These are phyloP conservation scores for Delichon dasypus DNA, from an alignment of 2,797 vertebrate species.

Conservation along the genomic window DNA sequence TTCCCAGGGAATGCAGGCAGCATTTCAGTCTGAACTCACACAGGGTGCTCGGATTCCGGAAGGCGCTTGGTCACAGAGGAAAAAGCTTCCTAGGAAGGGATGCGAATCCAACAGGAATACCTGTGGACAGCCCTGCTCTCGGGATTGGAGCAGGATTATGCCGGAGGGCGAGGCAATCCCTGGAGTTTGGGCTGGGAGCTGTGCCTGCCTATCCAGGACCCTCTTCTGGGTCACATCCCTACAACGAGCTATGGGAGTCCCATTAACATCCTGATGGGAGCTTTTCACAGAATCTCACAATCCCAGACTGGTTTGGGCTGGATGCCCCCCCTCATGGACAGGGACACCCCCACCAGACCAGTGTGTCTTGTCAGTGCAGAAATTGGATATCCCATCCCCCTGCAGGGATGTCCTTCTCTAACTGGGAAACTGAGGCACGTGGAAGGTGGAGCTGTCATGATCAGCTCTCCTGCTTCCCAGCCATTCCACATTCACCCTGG, in stretches of 20 bases:
- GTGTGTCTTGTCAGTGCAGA: neutral
- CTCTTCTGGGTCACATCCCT: rapidly evolving
- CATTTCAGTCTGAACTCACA: neutral
- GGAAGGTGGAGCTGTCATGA: neutral
- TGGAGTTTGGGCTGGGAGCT: neutral
- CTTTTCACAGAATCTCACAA: neutral
- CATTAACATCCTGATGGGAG: neutral
- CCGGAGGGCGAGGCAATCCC: neutral
- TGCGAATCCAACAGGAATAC: too few relatives aligned
- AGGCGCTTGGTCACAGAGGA: neutral
- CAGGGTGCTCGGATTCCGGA: neutral
- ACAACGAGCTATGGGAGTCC: rapidly evolving
- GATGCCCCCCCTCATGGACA: neutral
- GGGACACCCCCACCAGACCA: neutral
- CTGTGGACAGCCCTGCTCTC: neutral
- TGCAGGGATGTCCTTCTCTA: neutral
- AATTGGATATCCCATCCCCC: neutral
- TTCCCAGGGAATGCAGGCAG: neutral
- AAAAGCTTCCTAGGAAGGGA: neutral
- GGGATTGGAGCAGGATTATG: neutral
- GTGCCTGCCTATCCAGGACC: neutral
- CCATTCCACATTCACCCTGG: neutral
- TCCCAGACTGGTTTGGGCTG: neutral
- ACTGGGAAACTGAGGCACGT: rapidly evolving
- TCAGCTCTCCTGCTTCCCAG: neutral